Percentiles rank a stretch among this genome's conserved stretches.
These are phyloP conservation scores for Scylla paramamosain DNA, from an alignment of 1,140 invertebrate genomes.

Conservation along the genomic window DNA sequence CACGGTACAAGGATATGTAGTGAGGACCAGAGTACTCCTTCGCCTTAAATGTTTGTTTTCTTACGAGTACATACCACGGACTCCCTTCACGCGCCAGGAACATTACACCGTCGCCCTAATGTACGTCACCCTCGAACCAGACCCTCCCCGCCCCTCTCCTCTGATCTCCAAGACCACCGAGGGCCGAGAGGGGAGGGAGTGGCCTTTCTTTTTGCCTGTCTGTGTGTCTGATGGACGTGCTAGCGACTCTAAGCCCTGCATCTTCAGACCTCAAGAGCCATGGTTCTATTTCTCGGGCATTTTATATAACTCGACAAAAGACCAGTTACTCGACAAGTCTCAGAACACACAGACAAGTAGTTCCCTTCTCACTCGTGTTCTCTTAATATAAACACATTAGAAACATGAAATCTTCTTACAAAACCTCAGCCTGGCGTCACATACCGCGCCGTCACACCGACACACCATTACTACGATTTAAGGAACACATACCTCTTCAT, in stretches of 20 bases:
- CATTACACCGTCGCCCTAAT: background rate
- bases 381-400: background rate
- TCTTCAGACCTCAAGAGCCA: background rate
- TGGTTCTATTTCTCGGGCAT: background rate
- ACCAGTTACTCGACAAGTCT: background rate
- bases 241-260: background rate
- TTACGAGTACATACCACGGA: background rate
- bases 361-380: conserved; percentile 1
- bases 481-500: conserved; percentile 4
- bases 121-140: background rate
- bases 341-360: conserved; percentile 17
- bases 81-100: background rate
- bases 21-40: background rate
- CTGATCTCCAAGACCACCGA: background rate
- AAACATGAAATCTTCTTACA: background rate
- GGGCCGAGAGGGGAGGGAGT: background rate
- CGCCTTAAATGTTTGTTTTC: background rate
- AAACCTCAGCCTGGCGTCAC: background rate
- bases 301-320: background rate
- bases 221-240: background rate
- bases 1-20: background rate
- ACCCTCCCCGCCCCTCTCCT: background rate
- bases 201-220: background rate
- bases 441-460: background rate
- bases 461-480: background rate